Conservation (phyloP, 2,888 invertebrate genomes). For the Protodeltote pygarga region DNA sequence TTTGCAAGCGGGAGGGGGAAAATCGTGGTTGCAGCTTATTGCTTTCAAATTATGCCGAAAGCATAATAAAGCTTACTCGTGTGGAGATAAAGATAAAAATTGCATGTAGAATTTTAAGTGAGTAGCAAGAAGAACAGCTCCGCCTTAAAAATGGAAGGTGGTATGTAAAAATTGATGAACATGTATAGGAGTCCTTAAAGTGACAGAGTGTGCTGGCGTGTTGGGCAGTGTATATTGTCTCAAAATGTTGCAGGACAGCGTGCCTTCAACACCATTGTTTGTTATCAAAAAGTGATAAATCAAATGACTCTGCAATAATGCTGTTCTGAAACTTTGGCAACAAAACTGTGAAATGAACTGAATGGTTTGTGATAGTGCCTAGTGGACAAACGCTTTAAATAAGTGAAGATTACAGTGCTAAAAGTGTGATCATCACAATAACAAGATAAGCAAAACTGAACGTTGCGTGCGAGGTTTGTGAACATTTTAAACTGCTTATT, state of each 20-base stretch:
- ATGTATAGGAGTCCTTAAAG: conserved; percentile 87
- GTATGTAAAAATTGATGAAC: conserved; percentile 87
- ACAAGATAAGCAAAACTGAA: conserved; percentile 20
- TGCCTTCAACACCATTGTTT: conserved; percentile 78
- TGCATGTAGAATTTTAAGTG: conserved; percentile 39
- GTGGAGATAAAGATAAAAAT: conserved; percentile 35
- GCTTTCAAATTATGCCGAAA: conserved; percentile 49
- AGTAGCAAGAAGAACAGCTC: conserved; percentile 81
- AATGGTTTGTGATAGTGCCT: conserved; percentile 47
- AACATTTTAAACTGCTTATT: conserved; percentile 17
- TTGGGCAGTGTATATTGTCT: conserved; percentile 86
- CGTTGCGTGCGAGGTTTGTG: conserved; percentile 28
- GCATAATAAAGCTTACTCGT: conserved; percentile 34
- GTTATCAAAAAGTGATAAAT: conserved; percentile 85
- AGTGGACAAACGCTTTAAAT: conserved; percentile 40
- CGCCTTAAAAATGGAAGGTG: conserved; percentile 88
- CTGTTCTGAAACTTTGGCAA: conserved; percentile 58
- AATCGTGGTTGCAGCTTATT: conserved; percentile 66
- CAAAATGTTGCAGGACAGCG: conserved; percentile 81
- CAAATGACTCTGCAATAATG: conserved; percentile 82
- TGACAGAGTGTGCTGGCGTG: conserved; percentile 86
- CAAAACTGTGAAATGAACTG: conserved; percentile 53
- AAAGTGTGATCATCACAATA: conserved; percentile 44
- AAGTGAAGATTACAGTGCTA: conserved; percentile 37
- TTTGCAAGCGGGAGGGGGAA: conserved; percentile 72